These are phyloP conservation scores for Bellardia bayeri DNA, from an alignment of 2,888 invertebrate species.

Conservation along the genomic window DNA sequence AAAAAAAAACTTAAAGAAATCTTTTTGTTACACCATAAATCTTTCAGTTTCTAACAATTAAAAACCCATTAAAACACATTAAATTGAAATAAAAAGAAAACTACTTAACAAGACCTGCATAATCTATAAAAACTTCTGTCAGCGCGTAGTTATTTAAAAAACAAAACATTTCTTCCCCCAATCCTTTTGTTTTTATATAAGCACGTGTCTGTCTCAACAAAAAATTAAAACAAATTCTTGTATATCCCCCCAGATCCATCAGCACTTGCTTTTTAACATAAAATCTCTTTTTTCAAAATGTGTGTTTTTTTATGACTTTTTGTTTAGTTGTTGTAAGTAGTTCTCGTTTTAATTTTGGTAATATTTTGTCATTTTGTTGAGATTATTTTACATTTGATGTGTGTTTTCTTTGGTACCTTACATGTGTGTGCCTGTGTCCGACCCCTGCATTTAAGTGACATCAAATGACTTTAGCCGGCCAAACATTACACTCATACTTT, in stretches of 20 bases:
- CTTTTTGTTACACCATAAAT: conserved; percentile 54
- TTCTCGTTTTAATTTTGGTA: conserved; percentile 47
- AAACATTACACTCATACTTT: conserved; percentile 63
- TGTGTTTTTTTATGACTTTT: background rate
- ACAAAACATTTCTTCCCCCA: background rate
- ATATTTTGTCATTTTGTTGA: conserved; percentile 67
- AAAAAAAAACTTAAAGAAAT: background rate
- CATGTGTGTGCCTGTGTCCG: conserved; percentile 42
- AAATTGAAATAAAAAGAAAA: conserved; percentile 49
- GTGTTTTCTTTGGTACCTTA: background rate
- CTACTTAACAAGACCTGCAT: conserved; percentile 42
- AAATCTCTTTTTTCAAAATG: conserved; percentile 1
- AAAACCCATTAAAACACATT: conserved; percentile 69
- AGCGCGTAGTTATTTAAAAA: conserved; percentile 25
- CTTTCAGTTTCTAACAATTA: conserved; percentile 68
- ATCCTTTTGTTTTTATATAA: conserved; percentile 25
- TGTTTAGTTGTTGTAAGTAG: conserved; percentile 28
- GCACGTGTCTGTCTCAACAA: conserved; percentile 51
- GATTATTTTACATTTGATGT: conserved; percentile 48
- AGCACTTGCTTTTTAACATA: conserved; percentile 68
- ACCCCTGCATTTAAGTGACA: conserved; percentile 15
- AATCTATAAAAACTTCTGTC: conserved; percentile 14
- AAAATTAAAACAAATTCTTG: background rate
- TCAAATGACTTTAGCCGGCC: conserved; percentile 62
- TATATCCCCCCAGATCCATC: conserved; percentile 56